Conservation (phyloP, 2,888 invertebrate genomes). For the Athripsodes cinereus region DNA sequence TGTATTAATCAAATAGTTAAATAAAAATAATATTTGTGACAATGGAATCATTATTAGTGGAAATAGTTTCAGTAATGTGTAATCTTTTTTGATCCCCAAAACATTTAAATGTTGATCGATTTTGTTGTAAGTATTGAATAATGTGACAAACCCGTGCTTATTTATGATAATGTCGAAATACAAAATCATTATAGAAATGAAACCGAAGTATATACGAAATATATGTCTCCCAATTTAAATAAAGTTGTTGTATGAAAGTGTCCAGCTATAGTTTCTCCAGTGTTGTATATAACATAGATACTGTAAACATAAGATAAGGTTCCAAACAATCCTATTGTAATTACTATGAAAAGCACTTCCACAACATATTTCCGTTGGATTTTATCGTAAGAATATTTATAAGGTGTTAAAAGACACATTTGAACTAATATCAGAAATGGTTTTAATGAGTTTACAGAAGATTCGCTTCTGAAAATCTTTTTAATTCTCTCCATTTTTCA, state of each 20-base stretch:
- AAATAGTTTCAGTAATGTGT: neutral
- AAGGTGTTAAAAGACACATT: neutral
- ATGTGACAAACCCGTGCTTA: neutral
- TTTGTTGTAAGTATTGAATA: neutral
- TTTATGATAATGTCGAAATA: neutral
- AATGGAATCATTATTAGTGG: too few relatives aligned
- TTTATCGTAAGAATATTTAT: neutral
- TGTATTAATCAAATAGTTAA: too few relatives aligned
- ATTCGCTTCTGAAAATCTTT: neutral
- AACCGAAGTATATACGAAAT: neutral
- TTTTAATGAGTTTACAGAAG: neutral
- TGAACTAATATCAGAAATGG: neutral
- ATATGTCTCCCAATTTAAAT: conserved; percentile 1
- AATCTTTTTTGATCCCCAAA: conserved; percentile 1
- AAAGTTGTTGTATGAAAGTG: conserved; percentile 2
- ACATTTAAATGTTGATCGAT: neutral
- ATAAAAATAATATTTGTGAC: too few relatives aligned
- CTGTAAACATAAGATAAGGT: too few relatives aligned
- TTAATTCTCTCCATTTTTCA: too few relatives aligned
- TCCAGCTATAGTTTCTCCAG: conserved; percentile 3
- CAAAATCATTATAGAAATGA: neutral
- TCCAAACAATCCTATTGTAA: too few relatives aligned
- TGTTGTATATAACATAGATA: too few relatives aligned
- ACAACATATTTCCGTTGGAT: neutral
- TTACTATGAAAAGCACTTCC: too few relatives aligned